Evolutionary conservation across 2,797 vertebrate species (phyloP).

Genomic region (Coregonus ussuriensis): DNA sequence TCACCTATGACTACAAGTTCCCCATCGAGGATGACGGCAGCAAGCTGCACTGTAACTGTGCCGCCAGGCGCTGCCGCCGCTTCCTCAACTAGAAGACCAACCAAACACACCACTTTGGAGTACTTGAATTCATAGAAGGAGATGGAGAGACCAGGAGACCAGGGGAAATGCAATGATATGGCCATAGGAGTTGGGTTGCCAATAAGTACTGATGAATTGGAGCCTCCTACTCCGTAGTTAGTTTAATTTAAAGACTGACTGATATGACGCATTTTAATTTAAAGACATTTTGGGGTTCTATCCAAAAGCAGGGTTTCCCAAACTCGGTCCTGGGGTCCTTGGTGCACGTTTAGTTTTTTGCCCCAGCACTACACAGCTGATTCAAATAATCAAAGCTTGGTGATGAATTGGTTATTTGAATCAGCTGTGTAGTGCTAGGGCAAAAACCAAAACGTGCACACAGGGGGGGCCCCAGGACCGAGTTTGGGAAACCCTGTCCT

Average conservation of each 20-base stretch:
- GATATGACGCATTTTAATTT: constrained; percentile 18
- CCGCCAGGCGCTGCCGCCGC: constrained; percentile 85
- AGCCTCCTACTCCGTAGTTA: constrained; percentile 20
- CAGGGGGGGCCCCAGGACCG: too few species aligned
- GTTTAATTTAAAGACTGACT: constrained; percentile 30
- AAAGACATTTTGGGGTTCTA: constrained; percentile 13
- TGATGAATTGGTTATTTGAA: too few species aligned
- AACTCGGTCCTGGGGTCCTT: too few species aligned
- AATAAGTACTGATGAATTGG: constrained; percentile 34
- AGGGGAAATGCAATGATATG: neutral
- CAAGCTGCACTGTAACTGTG: constrained; percentile 93
- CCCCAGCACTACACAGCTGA: too few species aligned
- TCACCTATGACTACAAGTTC: constrained; percentile 97
- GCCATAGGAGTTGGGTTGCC: constrained; percentile 6
- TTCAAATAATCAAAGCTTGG: too few species aligned
- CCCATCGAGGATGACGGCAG: constrained; percentile 91
- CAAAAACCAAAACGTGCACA: too few species aligned
- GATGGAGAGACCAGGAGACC: constrained; percentile 18
- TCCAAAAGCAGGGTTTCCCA: neutral
- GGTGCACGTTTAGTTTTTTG: too few species aligned
- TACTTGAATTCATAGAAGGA: constrained; percentile 28
- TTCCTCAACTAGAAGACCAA: constrained; percentile 81
- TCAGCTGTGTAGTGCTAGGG: too few species aligned
- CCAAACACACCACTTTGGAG: constrained; percentile 12
- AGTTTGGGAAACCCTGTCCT: neutral